A percentile compares a stretch with the other conserved stretches of the same genome.
These are phyloP conservation scores for Apodemia mormo DNA, from an alignment of 2,888 invertebrate species.

Conservation along the genomic window DNA sequence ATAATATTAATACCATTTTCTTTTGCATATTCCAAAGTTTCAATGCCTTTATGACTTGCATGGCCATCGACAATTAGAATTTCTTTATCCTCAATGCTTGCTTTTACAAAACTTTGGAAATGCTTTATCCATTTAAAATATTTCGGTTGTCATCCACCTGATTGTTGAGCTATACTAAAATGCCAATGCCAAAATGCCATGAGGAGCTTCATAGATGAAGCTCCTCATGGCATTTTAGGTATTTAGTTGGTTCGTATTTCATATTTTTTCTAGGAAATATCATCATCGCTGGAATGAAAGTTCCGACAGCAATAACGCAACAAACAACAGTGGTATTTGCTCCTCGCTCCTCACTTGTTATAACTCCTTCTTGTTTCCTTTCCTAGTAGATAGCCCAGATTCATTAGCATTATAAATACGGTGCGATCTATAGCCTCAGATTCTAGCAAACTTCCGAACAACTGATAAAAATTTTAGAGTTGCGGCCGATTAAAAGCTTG, in stretches of 20 bases:
- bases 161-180: constrained; percentile 21
- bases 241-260: constrained; percentile 23
- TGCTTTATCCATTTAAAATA: constrained; percentile 32
- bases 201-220: too few relatives aligned
- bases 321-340: constrained; percentile 27
- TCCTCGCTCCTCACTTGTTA: constrained; percentile 46
- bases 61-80: constrained; percentile 27
- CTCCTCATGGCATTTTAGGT: too few relatives aligned
- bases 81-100: background rate
- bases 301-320: constrained; percentile 26
- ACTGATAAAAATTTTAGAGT: constrained; percentile 5
- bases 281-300: constrained; percentile 23
- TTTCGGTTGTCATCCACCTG: constrained; percentile 30
- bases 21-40: constrained; percentile 28
- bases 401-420: constrained; percentile 52
- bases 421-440: constrained; percentile 1
- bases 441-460: constrained; percentile 12
- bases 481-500: constrained; percentile 9
- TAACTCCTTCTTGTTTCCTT: constrained; percentile 44
- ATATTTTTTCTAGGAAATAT: constrained; percentile 30
- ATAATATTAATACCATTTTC: constrained; percentile 27
- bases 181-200: too few relatives aligned
- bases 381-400: constrained; percentile 56
- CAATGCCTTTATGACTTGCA: constrained; percentile 29
- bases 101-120: constrained; percentile 23